Evolutionary conservation across 2,113 vertebrate species (phyloP).

Genomic region (Mesocricetus auratus): DNA sequence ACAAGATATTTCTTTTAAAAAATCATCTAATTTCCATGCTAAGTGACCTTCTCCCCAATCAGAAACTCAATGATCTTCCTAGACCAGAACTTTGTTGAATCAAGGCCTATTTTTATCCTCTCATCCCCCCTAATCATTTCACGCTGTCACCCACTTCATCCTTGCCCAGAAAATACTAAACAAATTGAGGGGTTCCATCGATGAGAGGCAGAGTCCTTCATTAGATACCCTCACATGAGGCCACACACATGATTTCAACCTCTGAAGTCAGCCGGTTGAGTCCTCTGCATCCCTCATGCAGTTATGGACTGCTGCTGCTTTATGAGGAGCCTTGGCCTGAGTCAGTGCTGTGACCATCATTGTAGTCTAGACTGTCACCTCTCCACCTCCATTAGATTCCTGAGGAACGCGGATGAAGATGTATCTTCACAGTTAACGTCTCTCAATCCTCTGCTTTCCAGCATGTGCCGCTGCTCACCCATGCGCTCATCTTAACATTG

Average conservation of each 20-base stretch:
- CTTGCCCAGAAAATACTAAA: constrained; percentile 55
- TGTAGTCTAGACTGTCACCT: not conserved
- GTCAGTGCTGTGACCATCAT: not conserved
- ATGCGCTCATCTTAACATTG: not conserved
- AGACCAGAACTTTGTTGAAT: constrained; percentile 67
- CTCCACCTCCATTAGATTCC: not conserved
- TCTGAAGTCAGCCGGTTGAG: not conserved
- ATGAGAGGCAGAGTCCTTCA: not conserved
- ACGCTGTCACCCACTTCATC: constrained; percentile 31
- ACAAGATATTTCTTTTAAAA: constrained; percentile 6
- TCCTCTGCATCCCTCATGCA: not conserved
- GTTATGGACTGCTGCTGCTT: not conserved
- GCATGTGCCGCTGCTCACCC: not conserved
- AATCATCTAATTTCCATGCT: constrained; percentile 74
- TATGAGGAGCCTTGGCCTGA: not conserved
- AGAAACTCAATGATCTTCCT: constrained; percentile 18
- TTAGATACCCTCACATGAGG: constrained; percentile 26
- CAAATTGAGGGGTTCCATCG: constrained; percentile 15
- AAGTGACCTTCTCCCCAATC: constrained; percentile 49
- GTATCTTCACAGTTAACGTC: not conserved
- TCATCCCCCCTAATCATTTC: constrained; percentile 35
- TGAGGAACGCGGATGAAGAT: not conserved
- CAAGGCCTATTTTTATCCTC: constrained; percentile 56
- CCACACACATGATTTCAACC: too few relatives aligned
- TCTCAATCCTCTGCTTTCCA: not conserved